phyloP scores from a whole-genome alignment of 2,113 vertebrate genomes.

The Astur gentilis region DNA sequence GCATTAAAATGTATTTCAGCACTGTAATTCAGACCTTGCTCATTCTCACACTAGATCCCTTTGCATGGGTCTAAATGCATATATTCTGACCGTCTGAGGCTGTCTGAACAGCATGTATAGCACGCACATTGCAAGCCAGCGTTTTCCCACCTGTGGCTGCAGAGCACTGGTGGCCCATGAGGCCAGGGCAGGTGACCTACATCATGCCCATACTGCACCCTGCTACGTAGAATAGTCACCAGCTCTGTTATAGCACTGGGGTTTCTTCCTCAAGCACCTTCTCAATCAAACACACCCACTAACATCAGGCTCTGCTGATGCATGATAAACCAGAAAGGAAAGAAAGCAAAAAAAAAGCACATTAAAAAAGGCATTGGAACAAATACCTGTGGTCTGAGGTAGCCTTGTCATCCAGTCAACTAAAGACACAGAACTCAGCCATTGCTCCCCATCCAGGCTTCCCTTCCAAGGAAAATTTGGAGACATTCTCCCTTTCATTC shows the following conservation, averaged over 20 bases:
- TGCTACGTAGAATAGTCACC: rapidly evolving
- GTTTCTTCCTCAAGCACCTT: neutral
- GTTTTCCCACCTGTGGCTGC: neutral
- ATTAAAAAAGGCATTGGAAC: neutral
- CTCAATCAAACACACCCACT: neutral
- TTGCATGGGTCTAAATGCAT: neutral
- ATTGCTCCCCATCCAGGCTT: neutral
- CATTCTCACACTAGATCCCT: neutral
- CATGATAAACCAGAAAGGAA: neutral
- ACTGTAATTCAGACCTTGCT: neutral
- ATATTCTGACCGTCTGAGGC: neutral
- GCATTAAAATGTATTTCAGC: neutral
- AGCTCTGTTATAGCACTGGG: neutral
- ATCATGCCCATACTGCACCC: too few species aligned
- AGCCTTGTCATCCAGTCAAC: neutral
- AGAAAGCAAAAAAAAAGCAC: neutral
- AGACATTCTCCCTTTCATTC: neutral
- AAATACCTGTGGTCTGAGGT: neutral
- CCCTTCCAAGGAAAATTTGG: neutral
- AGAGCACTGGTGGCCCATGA: neutral
- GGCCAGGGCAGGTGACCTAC: neutral
- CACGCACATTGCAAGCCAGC: neutral
- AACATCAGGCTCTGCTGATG: neutral
- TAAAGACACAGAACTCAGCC: neutral
- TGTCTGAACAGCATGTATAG: neutral